A percentile compares a stretch with the other conserved stretches of the same genome.
These are phyloP conservation scores for Antheraea yamamai DNA, from an alignment of 2,888 invertebrate genomes.

Conservation along the genomic window DNA sequence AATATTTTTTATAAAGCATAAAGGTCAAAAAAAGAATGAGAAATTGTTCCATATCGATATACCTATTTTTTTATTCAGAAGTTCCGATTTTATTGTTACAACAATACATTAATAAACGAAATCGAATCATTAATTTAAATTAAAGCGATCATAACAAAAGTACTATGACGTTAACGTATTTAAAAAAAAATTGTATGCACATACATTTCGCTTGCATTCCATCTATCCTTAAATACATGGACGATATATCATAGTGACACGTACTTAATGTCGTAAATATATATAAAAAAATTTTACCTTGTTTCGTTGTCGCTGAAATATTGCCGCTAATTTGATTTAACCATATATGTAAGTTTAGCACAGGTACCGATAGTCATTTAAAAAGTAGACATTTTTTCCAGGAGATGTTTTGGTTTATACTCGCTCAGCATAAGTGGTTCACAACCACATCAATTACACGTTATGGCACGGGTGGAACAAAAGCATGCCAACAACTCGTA, in stretches of 20 bases:
- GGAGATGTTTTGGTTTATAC: constrained; percentile 23
- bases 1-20: no score
- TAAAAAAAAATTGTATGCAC: not conserved
- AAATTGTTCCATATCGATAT: no score
- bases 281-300: not conserved
- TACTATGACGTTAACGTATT: not conserved
- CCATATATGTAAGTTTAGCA: not conserved
- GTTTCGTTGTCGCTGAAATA: not conserved
- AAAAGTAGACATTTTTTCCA: constrained; percentile 14
- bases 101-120: no score
- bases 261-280: not conserved
- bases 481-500: constrained; percentile 44
- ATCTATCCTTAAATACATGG: not conserved
- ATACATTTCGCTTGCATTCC: not conserved
- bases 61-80: no score
- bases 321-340: constrained; percentile 14
- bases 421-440: constrained; percentile 49
- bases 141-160: no score
- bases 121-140: no score
- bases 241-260: constrained; percentile 10
- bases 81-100: no score
- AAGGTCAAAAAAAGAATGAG: no score
- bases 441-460: constrained; percentile 53
- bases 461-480: constrained; percentile 50
- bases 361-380: not conserved